Base-by-base conservation (phyloP, 2,888 invertebrate species). In the Conistra vaccinii region DNA sequence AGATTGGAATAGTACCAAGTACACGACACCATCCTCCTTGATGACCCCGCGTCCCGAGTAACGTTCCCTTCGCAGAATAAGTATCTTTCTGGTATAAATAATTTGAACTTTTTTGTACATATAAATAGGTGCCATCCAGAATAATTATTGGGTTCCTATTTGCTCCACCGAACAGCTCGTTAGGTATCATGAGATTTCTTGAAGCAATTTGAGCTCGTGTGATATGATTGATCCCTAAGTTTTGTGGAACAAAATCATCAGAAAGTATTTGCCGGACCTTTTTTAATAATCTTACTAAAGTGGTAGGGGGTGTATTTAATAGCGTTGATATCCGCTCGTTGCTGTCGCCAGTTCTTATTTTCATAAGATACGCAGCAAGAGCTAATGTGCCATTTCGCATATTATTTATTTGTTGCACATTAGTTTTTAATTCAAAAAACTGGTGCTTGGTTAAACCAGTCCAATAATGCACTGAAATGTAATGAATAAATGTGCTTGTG, bases 61-160 rank as follows among this genome's bases (percentile, higher is more conserved):
- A 32, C 32, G 32, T 32, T 32, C 32, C 2, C 32, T 2, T 32
- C 32, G 32, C 32, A 32, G n/a, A n/a, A 35, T 74, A 74, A 35
- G 74, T 74, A 26, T 63, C 14, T 26, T 69, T 74, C 23, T 74
- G 74, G 32, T 53, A 55, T 6, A 55, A 67, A 32, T 68, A 68
- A 73, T 73, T 73, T 0, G 68, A 62, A 61, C 73, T 73, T 62
- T 73, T 68, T 23, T 73, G 42, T 7, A 62, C 20, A 55, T 62
- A 62, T 6, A 68, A 29, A 55, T 68, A 73, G 20, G 69, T 74
- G 2, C 58, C 65, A 74, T 74, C 58, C 29, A 45, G 48, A 57
- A 75, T 75, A 42, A 75, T 60, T 7, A 75, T 65, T 51, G 63
- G 62, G 17, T 63, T 69, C 42, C 58, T 58, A 69, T 69, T 5